Conservation (phyloP, 2,888 invertebrate species). For the Zhengitettix transpicula region DNA sequence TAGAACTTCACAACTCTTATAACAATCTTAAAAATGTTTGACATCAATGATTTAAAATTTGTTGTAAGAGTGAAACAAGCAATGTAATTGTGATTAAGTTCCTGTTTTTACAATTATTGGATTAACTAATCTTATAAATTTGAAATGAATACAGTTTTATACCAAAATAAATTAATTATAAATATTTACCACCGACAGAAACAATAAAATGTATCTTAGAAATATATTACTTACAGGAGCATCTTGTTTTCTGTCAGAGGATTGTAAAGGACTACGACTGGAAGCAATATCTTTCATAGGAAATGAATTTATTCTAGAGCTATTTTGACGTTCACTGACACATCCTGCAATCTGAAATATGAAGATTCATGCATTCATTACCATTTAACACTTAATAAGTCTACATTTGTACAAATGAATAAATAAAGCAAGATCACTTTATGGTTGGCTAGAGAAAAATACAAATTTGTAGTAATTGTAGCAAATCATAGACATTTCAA, state of each 20-base stretch:
- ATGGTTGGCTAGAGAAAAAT: not conserved
- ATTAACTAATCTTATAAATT: too few species aligned
- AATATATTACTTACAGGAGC: slow-evolving; percentile 45
- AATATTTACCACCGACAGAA: too few species aligned
- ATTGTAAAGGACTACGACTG: slow-evolving; percentile 38
- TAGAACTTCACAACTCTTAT: too few species aligned
- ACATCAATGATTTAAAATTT: too few species aligned
- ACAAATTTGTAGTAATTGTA: not conserved
- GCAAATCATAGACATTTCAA: not conserved
- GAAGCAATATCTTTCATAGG: slow-evolving; percentile 70
- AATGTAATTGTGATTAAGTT: too few species aligned
- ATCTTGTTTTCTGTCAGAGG: slow-evolving; percentile 54
- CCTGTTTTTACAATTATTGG: too few species aligned
- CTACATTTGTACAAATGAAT: not conserved
- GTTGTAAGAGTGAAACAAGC: too few species aligned
- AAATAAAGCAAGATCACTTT: not conserved
- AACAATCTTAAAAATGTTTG: too few species aligned
- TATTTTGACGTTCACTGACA: slow-evolving; percentile 53
- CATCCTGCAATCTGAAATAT: slow-evolving; percentile 52
- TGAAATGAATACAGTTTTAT: too few species aligned
- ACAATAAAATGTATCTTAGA: too few species aligned
- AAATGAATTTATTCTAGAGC: slow-evolving; percentile 60
- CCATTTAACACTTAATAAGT: slow-evolving; percentile 11
- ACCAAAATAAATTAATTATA: too few species aligned
- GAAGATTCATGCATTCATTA: too few species aligned